phyloP scores from a whole-genome alignment of 2,113 vertebrate genomes.

The Scophthalmus maximus region DNA sequence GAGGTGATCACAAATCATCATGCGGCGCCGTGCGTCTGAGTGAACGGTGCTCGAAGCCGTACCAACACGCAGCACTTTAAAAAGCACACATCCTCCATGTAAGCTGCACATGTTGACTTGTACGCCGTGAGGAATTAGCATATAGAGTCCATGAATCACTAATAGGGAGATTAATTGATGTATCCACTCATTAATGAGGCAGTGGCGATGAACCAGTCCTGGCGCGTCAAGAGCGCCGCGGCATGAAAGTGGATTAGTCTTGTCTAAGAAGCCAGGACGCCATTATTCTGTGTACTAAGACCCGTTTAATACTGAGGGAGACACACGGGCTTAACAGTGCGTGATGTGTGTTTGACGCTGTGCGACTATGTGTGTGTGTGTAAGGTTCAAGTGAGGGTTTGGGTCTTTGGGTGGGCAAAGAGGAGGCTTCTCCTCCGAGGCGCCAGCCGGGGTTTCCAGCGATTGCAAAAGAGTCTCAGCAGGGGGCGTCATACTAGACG shows the following conservation, averaged over 20 bases:
- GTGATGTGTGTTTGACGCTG: slow-evolving; percentile 4
- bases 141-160: slow-evolving; percentile 66
- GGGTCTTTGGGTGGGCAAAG: background rate
- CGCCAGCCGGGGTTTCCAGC: background rate
- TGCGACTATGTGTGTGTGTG: background rate
- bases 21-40: background rate
- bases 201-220: slow-evolving; percentile 67
- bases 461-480: too few species aligned
- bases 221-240: slow-evolving; percentile 67
- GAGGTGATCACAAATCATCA: background rate
- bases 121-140: slow-evolving; percentile 47
- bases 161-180: slow-evolving; percentile 82
- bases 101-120: slow-evolving; percentile 40
- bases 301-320: slow-evolving; percentile 56
- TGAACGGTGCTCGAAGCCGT: background rate
- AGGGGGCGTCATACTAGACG: too few species aligned
- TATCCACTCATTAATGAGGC: slow-evolving; percentile 75
- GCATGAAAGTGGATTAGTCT: slow-evolving; percentile 83
- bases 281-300: slow-evolving; percentile 68
- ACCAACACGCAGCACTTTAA: background rate
- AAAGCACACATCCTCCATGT: slow-evolving; percentile 9
- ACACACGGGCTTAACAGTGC: slow-evolving; percentile 59
- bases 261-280: slow-evolving; percentile 74
- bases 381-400: background rate
- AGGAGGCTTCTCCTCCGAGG: background rate